A percentile compares a stretch with the other conserved stretches of the same genome.
Conservation (phyloP, 2,113 vertebrate species). For the Etheostoma spectabile region DNA sequence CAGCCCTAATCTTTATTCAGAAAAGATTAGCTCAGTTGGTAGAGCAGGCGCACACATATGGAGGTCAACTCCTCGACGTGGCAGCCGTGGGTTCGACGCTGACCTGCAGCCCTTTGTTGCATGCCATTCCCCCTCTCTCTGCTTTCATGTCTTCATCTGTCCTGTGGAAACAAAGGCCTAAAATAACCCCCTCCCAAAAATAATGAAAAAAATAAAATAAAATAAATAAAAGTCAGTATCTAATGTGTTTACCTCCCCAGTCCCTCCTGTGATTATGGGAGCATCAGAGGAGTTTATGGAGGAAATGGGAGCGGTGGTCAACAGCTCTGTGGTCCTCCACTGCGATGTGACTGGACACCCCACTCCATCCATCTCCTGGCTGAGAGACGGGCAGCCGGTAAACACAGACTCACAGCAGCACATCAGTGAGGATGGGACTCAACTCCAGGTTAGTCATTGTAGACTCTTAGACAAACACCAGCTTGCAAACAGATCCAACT, state of each 20-base stretch:
- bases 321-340: conserved; percentile 82
- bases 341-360: conserved; percentile 87
- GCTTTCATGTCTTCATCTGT: no score
- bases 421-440: conserved; percentile 84
- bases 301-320: conserved; percentile 86
- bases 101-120: no score
- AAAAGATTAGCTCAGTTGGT: not conserved
- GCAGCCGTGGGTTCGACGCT: no score
- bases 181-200: no score
- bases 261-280: conserved; percentile 86
- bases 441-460: conserved; percentile 84
- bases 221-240: not conserved
- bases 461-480: not conserved
- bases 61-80: no score
- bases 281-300: conserved; percentile 83
- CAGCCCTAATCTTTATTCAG: not conserved
- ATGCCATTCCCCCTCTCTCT: no score
- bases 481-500: not conserved
- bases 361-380: conserved; percentile 86
- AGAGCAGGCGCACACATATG: no score
- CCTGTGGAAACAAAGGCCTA: no score
- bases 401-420: conserved; percentile 75
- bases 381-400: conserved; percentile 85
- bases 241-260: conserved; percentile 68
- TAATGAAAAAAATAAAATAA: no score